Evolutionary conservation across 2,113 vertebrate species (phyloP).

Genomic region (Polyodon spathula): DNA sequence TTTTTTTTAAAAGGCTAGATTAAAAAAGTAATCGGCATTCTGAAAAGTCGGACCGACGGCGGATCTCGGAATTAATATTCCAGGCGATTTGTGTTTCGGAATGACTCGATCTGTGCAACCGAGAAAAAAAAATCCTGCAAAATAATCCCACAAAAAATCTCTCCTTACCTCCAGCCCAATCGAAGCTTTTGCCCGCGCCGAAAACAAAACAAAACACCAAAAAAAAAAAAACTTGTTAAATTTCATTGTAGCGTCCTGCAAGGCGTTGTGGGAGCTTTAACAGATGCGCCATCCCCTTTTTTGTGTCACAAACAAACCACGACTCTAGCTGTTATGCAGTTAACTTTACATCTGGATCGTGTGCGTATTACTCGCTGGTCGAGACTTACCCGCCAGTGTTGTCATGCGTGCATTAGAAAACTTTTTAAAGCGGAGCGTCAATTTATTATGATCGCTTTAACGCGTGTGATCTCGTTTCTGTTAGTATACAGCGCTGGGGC

Average conservation of each 20-base stretch:
- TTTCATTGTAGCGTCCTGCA: constrained; percentile 64
- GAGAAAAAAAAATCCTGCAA: constrained; percentile 20
- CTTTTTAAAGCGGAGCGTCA: too few species aligned
- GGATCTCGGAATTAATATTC: constrained; percentile 7
- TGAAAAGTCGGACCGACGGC: neutral
- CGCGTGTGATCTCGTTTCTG: too few species aligned
- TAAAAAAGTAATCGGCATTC: neutral
- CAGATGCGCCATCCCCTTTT: constrained; percentile 16
- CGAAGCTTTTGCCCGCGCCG: too few species aligned
- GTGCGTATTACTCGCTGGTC: too few species aligned
- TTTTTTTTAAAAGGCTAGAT: constrained; percentile 11
- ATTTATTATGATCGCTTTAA: too few species aligned
- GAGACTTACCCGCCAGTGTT: too few species aligned
- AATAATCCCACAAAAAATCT: constrained; percentile 36
- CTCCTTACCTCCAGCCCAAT: constrained; percentile 68
- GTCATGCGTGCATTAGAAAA: too few species aligned
- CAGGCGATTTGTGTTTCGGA: constrained; percentile 12
- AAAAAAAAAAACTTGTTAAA: constrained; percentile 65
- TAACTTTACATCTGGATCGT: too few species aligned
- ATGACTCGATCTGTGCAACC: neutral
- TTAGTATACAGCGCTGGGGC: too few species aligned
- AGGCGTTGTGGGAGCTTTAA: constrained; percentile 57
- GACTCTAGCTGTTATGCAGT: too few species aligned
- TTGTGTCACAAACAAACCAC: too few species aligned
- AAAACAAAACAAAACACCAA: too few species aligned